Base-by-base conservation (phyloP, 2,888 invertebrate genomes). In the Operophtera brumata region DNA sequence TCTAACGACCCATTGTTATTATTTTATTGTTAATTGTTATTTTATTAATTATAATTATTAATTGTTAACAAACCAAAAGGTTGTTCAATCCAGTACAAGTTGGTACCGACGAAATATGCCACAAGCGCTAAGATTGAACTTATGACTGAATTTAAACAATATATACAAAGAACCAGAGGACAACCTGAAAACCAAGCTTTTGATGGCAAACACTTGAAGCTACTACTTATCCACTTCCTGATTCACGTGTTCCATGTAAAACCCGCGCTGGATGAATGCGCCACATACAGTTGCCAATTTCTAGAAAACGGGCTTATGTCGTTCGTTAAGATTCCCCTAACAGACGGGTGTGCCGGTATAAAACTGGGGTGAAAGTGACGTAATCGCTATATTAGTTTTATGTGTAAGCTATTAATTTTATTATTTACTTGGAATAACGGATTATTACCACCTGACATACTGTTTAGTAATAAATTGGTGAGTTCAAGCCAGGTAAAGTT, bases 301-400 rank as follows among this genome's bases (percentile, higher is more conserved):
- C 37, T 20, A 43, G 57, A 53, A 57, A 55, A 54, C 44, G 26
- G 50, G 52, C 51, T 51, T 47, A 46, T 52, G 53, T 61, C 60
- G 61, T 62, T 62, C 40, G 54, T 56, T 52, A 64, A 63, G 57
- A 61, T 59, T 55, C 49, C 50, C 53, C 50, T 44, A 48, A n/a
- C 39, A 55, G 7, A 51, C 32, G 54, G 59, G 61, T 50, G 60
- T 40, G 56, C 37, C 62, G 56, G 49, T 45, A 54, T 57, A 61
- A 30, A 61, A 58, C 57, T 54, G 39, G 10, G 36, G 53, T 58
- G 48, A 40, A 52, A 45, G 47, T 61, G 56, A 62, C 57, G 61
- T 43, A 49, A 61, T 39, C 25, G 49, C 52, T 48, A 55, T 43
- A 60, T 57, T 46, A 61, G 56, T 57, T 54, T 62, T 54, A 57